A percentile compares a stretch with the other conserved stretches of the same genome.
These are phyloP conservation scores for Neopipo cinnamomea DNA, from an alignment of 2,113 vertebrate species.

Conservation along the genomic window DNA sequence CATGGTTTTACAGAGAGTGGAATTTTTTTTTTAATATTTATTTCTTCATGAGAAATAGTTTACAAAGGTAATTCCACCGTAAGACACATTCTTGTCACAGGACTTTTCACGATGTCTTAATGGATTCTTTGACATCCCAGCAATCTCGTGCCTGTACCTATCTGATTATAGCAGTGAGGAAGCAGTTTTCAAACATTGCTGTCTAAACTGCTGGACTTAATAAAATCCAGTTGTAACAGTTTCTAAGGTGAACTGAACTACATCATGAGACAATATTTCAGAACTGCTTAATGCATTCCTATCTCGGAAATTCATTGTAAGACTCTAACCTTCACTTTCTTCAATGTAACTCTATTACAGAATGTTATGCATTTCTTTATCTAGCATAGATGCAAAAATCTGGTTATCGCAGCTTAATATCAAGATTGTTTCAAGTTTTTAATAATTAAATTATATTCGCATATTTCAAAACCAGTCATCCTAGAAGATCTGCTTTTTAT, in stretches of 20 bases:
- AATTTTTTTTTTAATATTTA: conserved; percentile 60
- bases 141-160: conserved; percentile 67
- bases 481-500: conserved; percentile 77
- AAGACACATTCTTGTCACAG: conserved; percentile 31
- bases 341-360: conserved; percentile 70
- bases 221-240: conserved; percentile 62
- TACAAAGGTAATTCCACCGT: conserved; percentile 70
- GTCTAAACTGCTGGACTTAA: conserved; percentile 70
- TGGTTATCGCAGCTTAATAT: conserved; percentile 71
- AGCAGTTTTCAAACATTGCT: conserved; percentile 61
- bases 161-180: conserved; percentile 31
- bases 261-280: conserved; percentile 66
- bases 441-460: conserved; percentile 78
- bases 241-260: conserved; percentile 66
- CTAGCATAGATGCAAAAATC: conserved; percentile 73
- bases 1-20: conserved; percentile 54
- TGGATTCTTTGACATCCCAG: conserved; percentile 59
- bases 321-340: conserved; percentile 73
- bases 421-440: conserved; percentile 73
- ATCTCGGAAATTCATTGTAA: conserved; percentile 69
- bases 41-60: conserved; percentile 71
- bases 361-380: conserved; percentile 72
- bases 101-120: conserved; percentile 56
- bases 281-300: conserved; percentile 72
- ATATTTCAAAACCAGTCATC: conserved; percentile 75